Conservation (phyloP, 2,888 invertebrate genomes). For the Tetranychus truncatus region DNA sequence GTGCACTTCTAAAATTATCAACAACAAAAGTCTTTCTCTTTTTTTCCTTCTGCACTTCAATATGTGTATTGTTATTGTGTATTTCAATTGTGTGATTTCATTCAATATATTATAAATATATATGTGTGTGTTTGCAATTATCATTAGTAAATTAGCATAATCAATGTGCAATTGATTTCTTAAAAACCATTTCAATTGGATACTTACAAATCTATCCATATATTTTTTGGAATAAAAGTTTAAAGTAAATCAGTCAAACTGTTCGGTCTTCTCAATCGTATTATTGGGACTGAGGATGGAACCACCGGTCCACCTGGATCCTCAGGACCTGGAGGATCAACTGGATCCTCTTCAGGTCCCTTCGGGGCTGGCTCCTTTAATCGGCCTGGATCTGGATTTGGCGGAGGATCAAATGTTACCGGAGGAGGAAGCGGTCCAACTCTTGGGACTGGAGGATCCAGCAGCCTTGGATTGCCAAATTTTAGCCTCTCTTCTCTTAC, state of each 20-base stretch:
- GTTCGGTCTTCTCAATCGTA: constrained; percentile 11
- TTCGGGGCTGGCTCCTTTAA: neutral
- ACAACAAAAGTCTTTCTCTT: neutral
- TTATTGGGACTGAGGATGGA: constrained; percentile 2
- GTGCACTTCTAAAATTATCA: neutral
- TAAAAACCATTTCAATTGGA: too few species aligned
- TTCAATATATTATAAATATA: too few species aligned
- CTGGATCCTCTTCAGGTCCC: neutral
- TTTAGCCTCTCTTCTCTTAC: neutral
- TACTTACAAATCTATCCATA: neutral
- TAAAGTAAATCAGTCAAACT: neutral
- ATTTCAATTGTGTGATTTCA: too few species aligned
- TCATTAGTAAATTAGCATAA: too few species aligned
- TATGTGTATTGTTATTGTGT: neutral
- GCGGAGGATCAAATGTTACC: neutral
- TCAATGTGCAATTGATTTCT: too few species aligned
- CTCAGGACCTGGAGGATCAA: neutral
- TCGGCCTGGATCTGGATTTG: neutral
- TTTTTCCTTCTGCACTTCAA: neutral
- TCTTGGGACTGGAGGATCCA: neutral
- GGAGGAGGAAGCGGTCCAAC: neutral
- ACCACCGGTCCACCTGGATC: constrained; percentile 3
- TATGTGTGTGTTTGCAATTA: too few species aligned
- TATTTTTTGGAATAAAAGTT: neutral
- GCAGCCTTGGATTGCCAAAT: neutral